phyloP scores from a whole-genome alignment of 37 sponge, comb jelly and placozoan species.

The Beroe forskalii region DNA sequence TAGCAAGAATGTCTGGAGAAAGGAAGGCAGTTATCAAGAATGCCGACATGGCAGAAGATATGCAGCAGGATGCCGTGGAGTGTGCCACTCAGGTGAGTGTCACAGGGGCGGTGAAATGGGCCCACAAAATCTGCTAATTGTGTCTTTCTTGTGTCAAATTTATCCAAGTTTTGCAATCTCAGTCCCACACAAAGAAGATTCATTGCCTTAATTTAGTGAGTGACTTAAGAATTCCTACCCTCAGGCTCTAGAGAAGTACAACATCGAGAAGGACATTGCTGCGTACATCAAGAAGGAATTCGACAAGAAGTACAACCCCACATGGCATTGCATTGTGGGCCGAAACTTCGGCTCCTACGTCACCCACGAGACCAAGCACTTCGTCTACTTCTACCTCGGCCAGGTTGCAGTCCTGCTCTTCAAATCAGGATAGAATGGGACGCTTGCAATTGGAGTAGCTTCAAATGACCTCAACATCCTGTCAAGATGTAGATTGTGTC shows the following conservation, averaged over 20 bases:
- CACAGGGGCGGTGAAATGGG: no score
- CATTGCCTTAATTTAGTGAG: no score
- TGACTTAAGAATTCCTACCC: no score
- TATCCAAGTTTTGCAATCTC: no score
- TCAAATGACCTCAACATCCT: no score
- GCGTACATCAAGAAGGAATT: conserved; percentile 99
- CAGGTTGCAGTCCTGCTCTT: conserved; percentile 97
- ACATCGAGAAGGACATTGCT: conserved; percentile 99
- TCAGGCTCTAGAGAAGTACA: conserved; percentile 95
- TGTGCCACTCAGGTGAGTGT: conserved; percentile 65
- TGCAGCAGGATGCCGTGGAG: conserved; percentile 98
- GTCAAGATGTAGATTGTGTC: no score
- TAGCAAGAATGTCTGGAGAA: conserved; percentile 70
- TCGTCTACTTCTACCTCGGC: conserved; percentile 99
- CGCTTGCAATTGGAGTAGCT: no score
- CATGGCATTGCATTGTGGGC: conserved; percentile 99
- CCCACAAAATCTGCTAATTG: no score
- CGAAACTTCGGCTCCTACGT: conserved; percentile 99
- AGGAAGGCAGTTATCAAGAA: conserved; percentile 98
- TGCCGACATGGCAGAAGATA: conserved; percentile 99
- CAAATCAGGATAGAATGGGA: conserved; percentile 94
- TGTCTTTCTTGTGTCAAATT: no score
- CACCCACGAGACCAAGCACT: conserved; percentile 99
- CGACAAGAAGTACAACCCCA: conserved; percentile 99
- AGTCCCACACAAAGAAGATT: no score